These are phyloP conservation scores for Dasypolia templi DNA, from an alignment of 2,888 invertebrate genomes.

Conservation along the genomic window DNA sequence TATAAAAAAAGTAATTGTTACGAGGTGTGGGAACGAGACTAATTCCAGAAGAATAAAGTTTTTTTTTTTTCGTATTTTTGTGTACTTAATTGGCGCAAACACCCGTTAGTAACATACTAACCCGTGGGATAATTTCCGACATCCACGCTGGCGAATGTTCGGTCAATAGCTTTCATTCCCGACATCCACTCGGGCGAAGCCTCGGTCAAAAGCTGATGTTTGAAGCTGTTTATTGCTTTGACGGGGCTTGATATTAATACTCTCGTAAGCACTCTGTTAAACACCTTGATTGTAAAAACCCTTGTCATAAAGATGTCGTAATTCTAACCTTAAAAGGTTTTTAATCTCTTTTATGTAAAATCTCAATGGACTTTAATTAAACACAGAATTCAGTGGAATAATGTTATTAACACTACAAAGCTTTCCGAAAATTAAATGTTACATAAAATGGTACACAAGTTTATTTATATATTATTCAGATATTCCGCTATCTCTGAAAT, in stretches of 20 bases:
- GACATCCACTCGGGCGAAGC: too few species aligned
- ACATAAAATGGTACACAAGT: neutral
- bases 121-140: too few species aligned
- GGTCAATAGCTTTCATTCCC: too few species aligned
- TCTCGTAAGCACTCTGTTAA: neutral
- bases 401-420: slow-evolving; percentile 9
- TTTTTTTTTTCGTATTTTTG: neutral
- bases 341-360: neutral
- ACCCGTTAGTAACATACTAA: too few species aligned
- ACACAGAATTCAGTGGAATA: neutral
- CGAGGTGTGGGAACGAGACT: neutral
- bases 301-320: neutral
- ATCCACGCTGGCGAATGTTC: too few species aligned
- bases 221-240: too few species aligned
- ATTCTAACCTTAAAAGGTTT: neutral
- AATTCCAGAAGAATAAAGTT: too few species aligned
- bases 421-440: neutral
- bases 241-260: neutral
- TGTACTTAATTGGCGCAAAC: too few species aligned
- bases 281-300: neutral
- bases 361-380: neutral
- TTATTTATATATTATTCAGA: too few species aligned
- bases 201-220: neutral
- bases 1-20: neutral
- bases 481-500: neutral